Conservation (phyloP, 1,140 invertebrate species). For the Hyposmocoma kahamanoa region DNA sequence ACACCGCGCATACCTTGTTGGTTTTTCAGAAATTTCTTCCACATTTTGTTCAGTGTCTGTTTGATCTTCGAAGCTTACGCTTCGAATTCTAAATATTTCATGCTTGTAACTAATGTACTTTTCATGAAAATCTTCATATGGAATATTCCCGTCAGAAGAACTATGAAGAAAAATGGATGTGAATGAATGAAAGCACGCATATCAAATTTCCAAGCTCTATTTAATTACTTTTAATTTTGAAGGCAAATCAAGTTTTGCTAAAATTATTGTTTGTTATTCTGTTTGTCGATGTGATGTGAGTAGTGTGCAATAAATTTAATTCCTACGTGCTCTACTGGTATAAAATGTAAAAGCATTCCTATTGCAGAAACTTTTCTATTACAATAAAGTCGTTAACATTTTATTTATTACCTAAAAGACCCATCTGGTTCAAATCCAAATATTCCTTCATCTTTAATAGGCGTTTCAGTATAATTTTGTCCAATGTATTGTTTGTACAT, state of each 20-base stretch:
- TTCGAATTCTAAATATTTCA: conserved; percentile 81
- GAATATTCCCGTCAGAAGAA: conserved; percentile 70
- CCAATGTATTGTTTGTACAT: conserved; percentile 52
- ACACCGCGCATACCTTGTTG: conserved; percentile 45
- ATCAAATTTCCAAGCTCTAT: conserved; percentile 12
- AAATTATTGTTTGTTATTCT: not conserved
- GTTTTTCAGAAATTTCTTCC: conserved; percentile 35
- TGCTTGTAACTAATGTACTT: conserved; percentile 81
- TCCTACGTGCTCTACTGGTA: conserved; percentile 17
- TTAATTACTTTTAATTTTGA: too few species aligned
- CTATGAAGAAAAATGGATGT: conserved; percentile 66
- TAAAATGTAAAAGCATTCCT: conserved; percentile 27
- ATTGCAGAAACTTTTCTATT: conserved; percentile 8
- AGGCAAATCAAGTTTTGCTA: not conserved
- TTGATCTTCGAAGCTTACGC: conserved; percentile 79
- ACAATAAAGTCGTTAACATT: not conserved
- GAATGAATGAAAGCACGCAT: conserved; percentile 48
- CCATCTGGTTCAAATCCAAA: conserved; percentile 70
- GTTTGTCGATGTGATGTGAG: not conserved
- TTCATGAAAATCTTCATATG: conserved; percentile 84
- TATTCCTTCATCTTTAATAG: conserved; percentile 76
- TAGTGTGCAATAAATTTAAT: conserved; percentile 9
- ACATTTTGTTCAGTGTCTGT: conserved; percentile 47
- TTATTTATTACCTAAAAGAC: conserved; percentile 56
- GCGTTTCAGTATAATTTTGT: conserved; percentile 74